Percentiles rank a stretch among this genome's conserved stretches.
phyloP scores from a whole-genome alignment of 2,797 vertebrate species.

The Acipenser oxyrinchus region DNA sequence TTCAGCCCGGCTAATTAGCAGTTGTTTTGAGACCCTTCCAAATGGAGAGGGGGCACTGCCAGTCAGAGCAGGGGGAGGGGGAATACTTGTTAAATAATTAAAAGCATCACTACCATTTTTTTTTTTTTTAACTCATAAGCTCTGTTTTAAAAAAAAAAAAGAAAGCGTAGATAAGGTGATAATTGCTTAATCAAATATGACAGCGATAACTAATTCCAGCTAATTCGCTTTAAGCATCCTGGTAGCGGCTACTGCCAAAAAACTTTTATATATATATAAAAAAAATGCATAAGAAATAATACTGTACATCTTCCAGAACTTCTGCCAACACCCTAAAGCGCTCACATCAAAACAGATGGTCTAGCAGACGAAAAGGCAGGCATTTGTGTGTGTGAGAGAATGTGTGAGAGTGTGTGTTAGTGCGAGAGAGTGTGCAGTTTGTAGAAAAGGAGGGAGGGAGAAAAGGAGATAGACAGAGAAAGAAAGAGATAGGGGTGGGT shows the following conservation, averaged over 20 bases:
- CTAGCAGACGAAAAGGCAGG: slow-evolving; percentile 13
- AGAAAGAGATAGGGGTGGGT: slow-evolving; percentile 39
- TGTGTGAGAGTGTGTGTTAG: slow-evolving; percentile 21
- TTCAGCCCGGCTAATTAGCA: slow-evolving; percentile 51
- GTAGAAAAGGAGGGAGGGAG: slow-evolving; percentile 26
- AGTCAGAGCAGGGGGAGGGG: slow-evolving; percentile 1
- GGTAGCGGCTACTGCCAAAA: slow-evolving; percentile 25
- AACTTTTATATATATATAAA: slow-evolving; percentile 23
- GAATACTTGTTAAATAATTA: slow-evolving; percentile 53
- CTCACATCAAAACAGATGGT: slow-evolving; percentile 11
- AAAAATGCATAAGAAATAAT: slow-evolving; percentile 22
- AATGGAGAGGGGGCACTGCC: slow-evolving; percentile 14
- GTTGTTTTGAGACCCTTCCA: slow-evolving; percentile 26
- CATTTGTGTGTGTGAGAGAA: slow-evolving; percentile 20
- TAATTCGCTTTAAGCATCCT: slow-evolving; percentile 25
- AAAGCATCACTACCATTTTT: slow-evolving; percentile 35
- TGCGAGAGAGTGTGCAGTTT: slow-evolving; percentile 27
- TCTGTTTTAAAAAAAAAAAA: slow-evolving; percentile 24
- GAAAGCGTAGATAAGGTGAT: slow-evolving; percentile 22
- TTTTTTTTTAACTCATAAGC: slow-evolving; percentile 42
- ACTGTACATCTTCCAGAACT: background rate
- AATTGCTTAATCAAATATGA: slow-evolving; percentile 51
- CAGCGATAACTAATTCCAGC: slow-evolving; percentile 22
- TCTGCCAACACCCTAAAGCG: background rate
- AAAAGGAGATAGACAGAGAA: slow-evolving; percentile 30